Evolutionary conservation across 2,797 vertebrate species (phyloP), one percentile per base, ranked within the genome.

Genomic region (Allobates femoralis): DNA sequence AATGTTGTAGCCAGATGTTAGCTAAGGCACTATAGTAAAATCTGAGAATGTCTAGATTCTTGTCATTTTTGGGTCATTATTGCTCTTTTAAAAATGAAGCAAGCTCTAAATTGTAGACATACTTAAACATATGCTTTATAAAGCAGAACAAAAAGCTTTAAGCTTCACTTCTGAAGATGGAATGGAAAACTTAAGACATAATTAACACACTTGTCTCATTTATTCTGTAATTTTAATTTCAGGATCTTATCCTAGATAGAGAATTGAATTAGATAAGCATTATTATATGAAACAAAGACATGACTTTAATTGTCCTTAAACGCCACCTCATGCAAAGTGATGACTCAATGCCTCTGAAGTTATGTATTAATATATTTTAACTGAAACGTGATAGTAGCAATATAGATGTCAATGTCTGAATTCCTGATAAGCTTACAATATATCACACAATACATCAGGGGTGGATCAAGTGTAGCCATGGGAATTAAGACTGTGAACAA

Each of bases 401-500:
- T 46, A 46, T 46, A 46, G 7, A 1, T 46, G 41, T 46, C 11
- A 46, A 5, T 46, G 41, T 6, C 41, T 46, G 41, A 46, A 46
- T 8, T 1, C 7, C 41, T 46, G 41, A 11, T 3, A 46, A 46
- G 5, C 11, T 10, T 46, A 46, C 41, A 46, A 46, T 46, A 46
- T 46, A 5, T 46, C 6, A 46, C 41, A 46, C 7, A 46, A 46
- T 6, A 46, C 41, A 46, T 46, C 41, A 46, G 11, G 11, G 11
- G 41, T 46, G 41, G 11, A 46, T 46, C 11, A 46, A 46, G n/a
- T 46, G 41, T 46, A 46, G 41, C 41, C 41, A 10, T 46, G 41
- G 41, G 41, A 46, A 46, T 46, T 5, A 8, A 46, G 41, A 46
- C 11, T 0, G 41, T 46, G 41, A 88, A 92, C 91, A 92, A 92